A percentile compares a stretch with the other conserved stretches of the same genome.
phyloP scores from a whole-genome alignment of 1,140 invertebrate genomes.

The Pseudachorutes palmiensis region DNA sequence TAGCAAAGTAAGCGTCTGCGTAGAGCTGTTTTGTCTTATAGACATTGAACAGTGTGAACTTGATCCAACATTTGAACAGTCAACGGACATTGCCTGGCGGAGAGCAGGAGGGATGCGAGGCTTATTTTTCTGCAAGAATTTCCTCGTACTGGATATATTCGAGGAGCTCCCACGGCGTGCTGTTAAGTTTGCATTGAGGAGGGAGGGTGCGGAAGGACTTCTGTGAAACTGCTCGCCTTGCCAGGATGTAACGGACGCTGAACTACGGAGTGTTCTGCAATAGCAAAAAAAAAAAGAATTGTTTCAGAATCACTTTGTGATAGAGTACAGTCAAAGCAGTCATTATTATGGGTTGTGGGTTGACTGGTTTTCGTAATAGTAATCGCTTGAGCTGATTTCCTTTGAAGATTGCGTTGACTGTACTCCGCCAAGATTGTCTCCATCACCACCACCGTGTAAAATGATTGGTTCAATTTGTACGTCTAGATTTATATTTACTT shows the following conservation, averaged over 20 bases:
- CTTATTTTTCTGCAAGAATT: slow-evolving; percentile 30
- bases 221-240: slow-evolving; percentile 33
- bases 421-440: too few species aligned
- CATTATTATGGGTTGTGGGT: background rate
- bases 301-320: background rate
- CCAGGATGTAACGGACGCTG: slow-evolving; percentile 19
- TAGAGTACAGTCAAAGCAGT: background rate
- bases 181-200: slow-evolving; percentile 18
- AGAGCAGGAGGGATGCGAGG: slow-evolving; percentile 25
- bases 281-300: slow-evolving; percentile 1
- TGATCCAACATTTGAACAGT: slow-evolving; percentile 25
- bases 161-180: slow-evolving; percentile 13
- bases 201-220: slow-evolving; percentile 33
- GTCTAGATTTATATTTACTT: slow-evolving; percentile 23
- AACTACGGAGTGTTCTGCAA: slow-evolving; percentile 33
- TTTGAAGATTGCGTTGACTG: too few species aligned
- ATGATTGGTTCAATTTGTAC: too few species aligned
- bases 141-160: slow-evolving; percentile 15
- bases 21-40: background rate
- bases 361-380: too few species aligned
- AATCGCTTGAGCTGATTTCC: background rate
- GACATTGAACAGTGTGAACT: background rate
- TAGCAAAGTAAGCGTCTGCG: background rate
- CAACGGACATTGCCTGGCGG: slow-evolving; percentile 33
- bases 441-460: too few species aligned